A percentile compares a stretch with the other conserved stretches of the same genome.
Conservation (phyloP, 2,797 vertebrate genomes). For the Scarus forsteni region DNA sequence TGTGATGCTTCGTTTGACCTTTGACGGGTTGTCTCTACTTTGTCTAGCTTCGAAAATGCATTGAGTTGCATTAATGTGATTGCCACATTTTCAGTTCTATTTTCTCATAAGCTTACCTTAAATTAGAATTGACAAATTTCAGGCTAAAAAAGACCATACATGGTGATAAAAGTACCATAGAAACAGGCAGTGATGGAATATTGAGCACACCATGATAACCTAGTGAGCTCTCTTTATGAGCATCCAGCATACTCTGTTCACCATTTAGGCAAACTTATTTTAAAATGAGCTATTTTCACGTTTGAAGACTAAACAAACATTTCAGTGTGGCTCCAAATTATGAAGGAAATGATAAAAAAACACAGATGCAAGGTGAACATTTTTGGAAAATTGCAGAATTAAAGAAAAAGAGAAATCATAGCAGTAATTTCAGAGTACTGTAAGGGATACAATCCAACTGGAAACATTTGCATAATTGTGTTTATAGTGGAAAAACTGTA, state of each 20-base stretch:
- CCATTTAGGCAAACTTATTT: neutral
- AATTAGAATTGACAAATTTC: too few species aligned
- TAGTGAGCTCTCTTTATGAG: neutral
- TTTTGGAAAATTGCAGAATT: slow-evolving; percentile 17
- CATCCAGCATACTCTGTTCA: neutral
- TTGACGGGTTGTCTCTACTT: too few species aligned
- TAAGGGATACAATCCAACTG: slow-evolving; percentile 30
- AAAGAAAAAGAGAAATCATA: neutral
- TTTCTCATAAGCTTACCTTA: too few species aligned
- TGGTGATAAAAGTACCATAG: neutral
- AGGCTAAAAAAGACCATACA: too few species aligned
- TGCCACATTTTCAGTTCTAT: too few species aligned
- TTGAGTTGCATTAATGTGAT: too few species aligned
- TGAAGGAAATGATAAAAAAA: neutral
- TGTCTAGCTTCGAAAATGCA: too few species aligned
- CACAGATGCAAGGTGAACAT: slow-evolving; percentile 9
- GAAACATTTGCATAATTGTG: slow-evolving; percentile 53
- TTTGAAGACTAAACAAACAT: neutral
- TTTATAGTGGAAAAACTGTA: slow-evolving; percentile 43
- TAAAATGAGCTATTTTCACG: neutral
- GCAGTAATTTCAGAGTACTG: slow-evolving; percentile 14
- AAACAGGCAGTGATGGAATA: neutral
- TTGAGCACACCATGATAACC: too few species aligned
- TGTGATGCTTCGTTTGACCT: too few species aligned
- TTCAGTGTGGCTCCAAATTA: slow-evolving; percentile 1